Evolutionary conservation across 2,888 invertebrate species (phyloP), one percentile per base, ranked within the genome.

Genomic region (Hecatera dysodea): DNA sequence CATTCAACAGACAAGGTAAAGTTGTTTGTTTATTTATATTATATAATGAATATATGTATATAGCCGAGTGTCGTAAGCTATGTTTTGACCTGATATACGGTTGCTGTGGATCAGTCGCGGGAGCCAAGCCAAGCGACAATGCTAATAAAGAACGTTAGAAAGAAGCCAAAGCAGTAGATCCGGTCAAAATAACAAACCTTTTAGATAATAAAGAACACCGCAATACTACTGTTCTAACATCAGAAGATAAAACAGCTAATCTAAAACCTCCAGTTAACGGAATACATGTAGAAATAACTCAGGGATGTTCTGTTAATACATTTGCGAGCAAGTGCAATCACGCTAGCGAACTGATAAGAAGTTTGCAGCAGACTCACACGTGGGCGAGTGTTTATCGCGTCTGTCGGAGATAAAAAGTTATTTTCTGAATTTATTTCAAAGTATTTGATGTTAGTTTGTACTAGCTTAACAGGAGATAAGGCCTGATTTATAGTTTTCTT

Each of bases 271-370:
- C 27, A 59, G 73, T 60, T 67, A 74, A 73, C 67, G 36, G 65
- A 52, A 65, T 62, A 79, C 62, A 52, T 52, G 74, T 52, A 67
- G 56, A 62, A 79, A 75, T 66, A 80, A 67, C 53, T 80, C 65
- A 67, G 56, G 29, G 77, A 75, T 65, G 65, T 60, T 66, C 70
- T 55, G 69, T 63, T 57, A 52, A 46, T 69, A 81, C 72, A 72
- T 70, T 69, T 75, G 76, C 75, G 52, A 72, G 83, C 81, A 81
- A 80, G 60, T 76, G 77, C 84, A 81, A 83, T 81, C 81, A 72
- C 65, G 65, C 63, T 36, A 53, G 62, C 24, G 42, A 59, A 52
- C 72, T 63, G 81, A 83, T 81, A 83, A 81, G 53, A 60, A n/a
- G 33, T 69, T 63, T 67, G 66, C 69, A 70, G 46, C 69, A 61